Evolutionary conservation across 2,113 vertebrate genomes (phyloP), one percentile per base, ranked within the genome.

Genomic region (Sminthopsis crassicaudata): DNA sequence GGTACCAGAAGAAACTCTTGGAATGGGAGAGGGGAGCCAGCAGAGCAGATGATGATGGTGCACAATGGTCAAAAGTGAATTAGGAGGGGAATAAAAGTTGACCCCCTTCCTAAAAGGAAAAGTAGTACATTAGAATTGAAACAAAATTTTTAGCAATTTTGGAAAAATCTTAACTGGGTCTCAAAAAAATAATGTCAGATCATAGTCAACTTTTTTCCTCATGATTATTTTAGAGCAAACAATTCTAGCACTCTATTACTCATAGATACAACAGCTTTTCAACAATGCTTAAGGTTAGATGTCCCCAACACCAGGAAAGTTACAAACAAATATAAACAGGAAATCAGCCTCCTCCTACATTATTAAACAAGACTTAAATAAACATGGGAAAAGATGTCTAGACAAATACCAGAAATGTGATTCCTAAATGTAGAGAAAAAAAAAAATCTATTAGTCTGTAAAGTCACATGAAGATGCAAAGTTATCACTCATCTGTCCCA

Each of bases 241-340:
- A 54, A 30, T 94, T 93, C 96, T 53, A 46, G 92, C 16, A 94
- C 30, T 54, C 5, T n/a, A 16, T n/a, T 84, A 0, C 11, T 88
- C 42, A 57, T 36, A 95, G 95, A 94, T 30, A 93, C 95, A 92
- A 92, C 0, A 67, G 26, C 52, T 96, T 57, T 96, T 22, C 1
- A 36, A 89, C 6, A 50, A 76, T 19, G 5, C 4, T 19, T 36
- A 91, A 93, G 0, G 8, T 76, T 96, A 94, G 60, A 94, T 92
- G 46, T 48, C 90, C 89, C 51, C 52, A 91, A 94, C 89, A 90
- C 60, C 22, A 76, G 8, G 93, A 93, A 96, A 91, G 7, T 53
- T 53, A 91, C 60, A 53, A 76, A 90, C 7, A 53, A 6, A 89
- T 95, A 93, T 36, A 93, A 53, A 91, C 23, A 94, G 94, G 92